Evolutionary conservation across 2,888 invertebrate species (phyloP), one percentile per base, ranked within the genome.

Genomic region (Protophormia terraenovae): DNA sequence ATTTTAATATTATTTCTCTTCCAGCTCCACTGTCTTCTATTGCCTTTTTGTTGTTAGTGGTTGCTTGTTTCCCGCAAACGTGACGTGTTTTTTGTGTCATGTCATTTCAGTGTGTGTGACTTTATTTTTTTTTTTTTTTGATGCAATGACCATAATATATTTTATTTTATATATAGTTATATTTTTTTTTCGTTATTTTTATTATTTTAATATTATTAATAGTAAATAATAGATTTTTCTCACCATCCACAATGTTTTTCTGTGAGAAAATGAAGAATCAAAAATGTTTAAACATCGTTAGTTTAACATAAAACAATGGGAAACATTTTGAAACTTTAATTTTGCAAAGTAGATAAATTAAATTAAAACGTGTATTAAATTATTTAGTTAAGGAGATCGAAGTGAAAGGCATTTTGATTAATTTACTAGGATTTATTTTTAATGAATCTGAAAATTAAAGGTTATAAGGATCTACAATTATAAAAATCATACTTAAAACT

Each of bases 71-170:
- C 41, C 64, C 75, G 53, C 83, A 83, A 80, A 83, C 83, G 76
- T 83, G 83, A 80, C 76, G 79, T 80, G 83, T 77, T 83, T 76
- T n/a, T 76, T 80, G 29, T 71, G 62, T 62, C 75, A 72, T 79
- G 83, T 81, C 73, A 67, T 78, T 58, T 58, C 38, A 58, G 45
- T 53, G 53, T 67, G 38, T 60, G 45, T 29, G 24, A 38, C 55
- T 60, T 27, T 47, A 35, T 58, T 76, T 12, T 22, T 53, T 16
- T 14, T 10, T 53, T 62, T 60, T 62, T 75, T 75, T n/a, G n/a
- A 5, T 75, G 29, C 27, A 60, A 55, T 45, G 45, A n/a, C 41
- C 76, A 76, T 78, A 35, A 32, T 60, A 41, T 53, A 64, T 38
- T 53, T 58, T 77, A 58, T 77, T 67, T 47, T 16, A 24, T 53